phyloP scores from a whole-genome alignment of 2,797 vertebrate genomes.

The Pantherophis alleghaniensis region DNA sequence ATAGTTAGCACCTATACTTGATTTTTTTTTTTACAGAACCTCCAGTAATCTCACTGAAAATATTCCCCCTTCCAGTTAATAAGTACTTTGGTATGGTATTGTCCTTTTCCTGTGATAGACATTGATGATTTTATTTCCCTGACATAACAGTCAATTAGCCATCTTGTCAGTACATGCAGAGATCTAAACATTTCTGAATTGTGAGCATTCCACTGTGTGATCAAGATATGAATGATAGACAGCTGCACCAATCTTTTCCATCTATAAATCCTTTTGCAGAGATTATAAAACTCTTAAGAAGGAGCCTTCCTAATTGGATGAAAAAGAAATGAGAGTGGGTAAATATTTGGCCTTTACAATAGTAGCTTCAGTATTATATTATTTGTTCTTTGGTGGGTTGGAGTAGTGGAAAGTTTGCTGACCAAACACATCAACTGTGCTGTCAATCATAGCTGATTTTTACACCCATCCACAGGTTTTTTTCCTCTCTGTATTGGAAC shows the following conservation, averaged over 20 bases:
- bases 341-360: background rate
- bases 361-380: background rate
- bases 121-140: background rate
- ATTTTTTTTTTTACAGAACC: background rate
- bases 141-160: background rate
- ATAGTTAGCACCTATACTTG: background rate
- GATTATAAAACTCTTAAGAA: background rate
- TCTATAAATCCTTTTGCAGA: background rate
- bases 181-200: background rate
- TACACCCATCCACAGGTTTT: background rate
- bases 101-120: background rate
- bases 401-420: background rate
- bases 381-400: background rate
- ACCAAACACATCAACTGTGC: background rate
- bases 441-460: background rate
- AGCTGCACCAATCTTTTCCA: background rate
- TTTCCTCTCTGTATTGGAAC: background rate
- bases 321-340: background rate
- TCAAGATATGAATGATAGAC: background rate
- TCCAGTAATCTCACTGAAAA: slow-evolving; percentile 39
- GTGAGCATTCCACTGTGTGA: background rate
- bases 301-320: background rate
- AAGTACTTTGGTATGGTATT: slow-evolving; percentile 34
- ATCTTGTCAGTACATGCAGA: background rate
- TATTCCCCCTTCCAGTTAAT: slow-evolving; percentile 29